Evolutionary conservation across 2,797 vertebrate species (phyloP).

Genomic region (Brotula barbata): DNA sequence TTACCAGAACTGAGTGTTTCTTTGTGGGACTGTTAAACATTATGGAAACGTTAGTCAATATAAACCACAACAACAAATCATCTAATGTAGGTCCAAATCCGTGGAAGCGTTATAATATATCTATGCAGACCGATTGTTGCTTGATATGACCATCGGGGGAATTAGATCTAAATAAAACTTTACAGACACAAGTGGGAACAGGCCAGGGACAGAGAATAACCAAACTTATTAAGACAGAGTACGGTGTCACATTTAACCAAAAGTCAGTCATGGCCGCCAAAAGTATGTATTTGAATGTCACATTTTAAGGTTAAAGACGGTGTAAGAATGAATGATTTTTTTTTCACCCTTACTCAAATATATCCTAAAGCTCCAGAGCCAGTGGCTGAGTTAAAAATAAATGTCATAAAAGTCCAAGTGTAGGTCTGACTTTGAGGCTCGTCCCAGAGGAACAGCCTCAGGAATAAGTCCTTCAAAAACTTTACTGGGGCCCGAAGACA

Average conservation of each 20-base stretch:
- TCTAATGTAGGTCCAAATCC: no score
- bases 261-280: no score
- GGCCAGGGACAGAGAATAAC: no score
- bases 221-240: neutral
- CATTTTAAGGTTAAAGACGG: neutral
- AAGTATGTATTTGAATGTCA: no score
- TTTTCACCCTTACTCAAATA: neutral
- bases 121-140: no score
- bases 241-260: constrained; percentile 1
- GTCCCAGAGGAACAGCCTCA: constrained; percentile 12
- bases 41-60: no score
- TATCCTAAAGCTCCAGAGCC: neutral
- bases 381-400: neutral
- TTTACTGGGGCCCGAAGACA: constrained; percentile 22
- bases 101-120: no score
- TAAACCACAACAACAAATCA: no score
- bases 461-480: constrained; percentile 34
- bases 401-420: constrained; percentile 7
- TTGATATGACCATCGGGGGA: no score
- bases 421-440: constrained; percentile 37
- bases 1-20: no score
- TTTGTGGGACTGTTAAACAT: no score
- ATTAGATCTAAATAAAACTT: neutral
- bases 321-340: neutral
- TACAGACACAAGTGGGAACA: neutral